These are phyloP conservation scores for Pongo abelii DNA, from an alignment of 2,113 vertebrate species.

Conservation along the genomic window DNA sequence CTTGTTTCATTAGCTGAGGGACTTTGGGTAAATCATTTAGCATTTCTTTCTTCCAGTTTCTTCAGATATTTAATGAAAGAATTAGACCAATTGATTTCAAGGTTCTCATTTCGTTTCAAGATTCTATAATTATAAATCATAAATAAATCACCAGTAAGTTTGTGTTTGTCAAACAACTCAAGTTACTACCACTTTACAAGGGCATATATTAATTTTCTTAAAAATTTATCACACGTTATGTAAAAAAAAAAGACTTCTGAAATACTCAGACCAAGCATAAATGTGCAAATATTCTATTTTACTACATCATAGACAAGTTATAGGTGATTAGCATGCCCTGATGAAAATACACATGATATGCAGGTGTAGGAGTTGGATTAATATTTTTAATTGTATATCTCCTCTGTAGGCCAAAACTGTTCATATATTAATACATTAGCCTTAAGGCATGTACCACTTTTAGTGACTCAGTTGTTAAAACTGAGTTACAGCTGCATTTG, in stretches of 20 bases:
- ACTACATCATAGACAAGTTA: rapidly evolving
- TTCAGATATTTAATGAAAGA: background rate
- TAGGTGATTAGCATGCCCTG: background rate
- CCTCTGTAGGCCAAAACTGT: background rate
- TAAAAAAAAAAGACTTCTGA: background rate
- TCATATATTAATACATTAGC: background rate
- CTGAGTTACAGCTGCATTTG: background rate
- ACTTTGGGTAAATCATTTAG: background rate
- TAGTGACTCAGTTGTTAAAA: background rate
- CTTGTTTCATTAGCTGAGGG: background rate
- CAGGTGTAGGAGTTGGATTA: background rate
- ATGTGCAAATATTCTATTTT: background rate
- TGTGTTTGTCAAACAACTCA: background rate
- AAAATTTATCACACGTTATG: background rate
- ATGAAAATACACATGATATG: background rate
- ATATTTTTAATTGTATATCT: background rate
- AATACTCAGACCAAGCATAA: background rate
- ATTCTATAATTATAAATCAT: background rate
- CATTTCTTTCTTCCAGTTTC: background rate
- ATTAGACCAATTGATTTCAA: background rate
- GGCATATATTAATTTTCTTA: background rate
- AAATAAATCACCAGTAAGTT: background rate
- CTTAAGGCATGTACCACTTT: slow-evolving; percentile 2
- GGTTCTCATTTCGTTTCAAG: background rate
- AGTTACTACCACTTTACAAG: background rate